Percentiles rank a stretch among this genome's conserved stretches.
Evolutionary conservation across 2,113 vertebrate genomes (phyloP).

Genomic region (Desmodus rotundus): DNA sequence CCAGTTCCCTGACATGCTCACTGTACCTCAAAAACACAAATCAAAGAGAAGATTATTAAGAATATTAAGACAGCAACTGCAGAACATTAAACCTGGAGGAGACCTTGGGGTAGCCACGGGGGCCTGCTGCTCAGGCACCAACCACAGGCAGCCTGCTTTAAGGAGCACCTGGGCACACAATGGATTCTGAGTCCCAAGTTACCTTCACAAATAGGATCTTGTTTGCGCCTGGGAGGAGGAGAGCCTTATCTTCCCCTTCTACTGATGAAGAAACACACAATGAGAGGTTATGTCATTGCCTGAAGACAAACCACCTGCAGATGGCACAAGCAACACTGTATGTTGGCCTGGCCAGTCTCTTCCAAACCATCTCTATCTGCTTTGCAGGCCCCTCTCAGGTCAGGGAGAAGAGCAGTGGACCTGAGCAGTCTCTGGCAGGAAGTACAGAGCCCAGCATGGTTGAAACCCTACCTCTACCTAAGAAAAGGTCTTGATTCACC

Average conservation of each 20-base stretch:
- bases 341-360: background rate
- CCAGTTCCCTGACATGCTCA: background rate
- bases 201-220: background rate
- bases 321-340: background rate
- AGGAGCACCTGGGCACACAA: background rate
- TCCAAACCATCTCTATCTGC: background rate
- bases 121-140: background rate
- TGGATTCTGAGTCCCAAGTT: background rate
- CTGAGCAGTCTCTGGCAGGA: background rate
- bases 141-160: background rate
- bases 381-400: background rate
- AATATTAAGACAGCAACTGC: background rate
- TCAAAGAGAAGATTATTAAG: background rate
- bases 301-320: background rate
- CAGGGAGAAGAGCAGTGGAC: background rate
- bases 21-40: background rate
- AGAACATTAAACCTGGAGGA: background rate
- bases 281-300: background rate
- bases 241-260: background rate
- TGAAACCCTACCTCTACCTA: background rate
- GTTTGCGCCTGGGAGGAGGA: background rate
- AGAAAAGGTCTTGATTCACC: background rate
- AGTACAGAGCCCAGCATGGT: background rate
- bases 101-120: background rate
- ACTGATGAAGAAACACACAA: background rate